Base-by-base conservation (phyloP, 2,797 vertebrate species). In the Syngnathus acus region DNA sequence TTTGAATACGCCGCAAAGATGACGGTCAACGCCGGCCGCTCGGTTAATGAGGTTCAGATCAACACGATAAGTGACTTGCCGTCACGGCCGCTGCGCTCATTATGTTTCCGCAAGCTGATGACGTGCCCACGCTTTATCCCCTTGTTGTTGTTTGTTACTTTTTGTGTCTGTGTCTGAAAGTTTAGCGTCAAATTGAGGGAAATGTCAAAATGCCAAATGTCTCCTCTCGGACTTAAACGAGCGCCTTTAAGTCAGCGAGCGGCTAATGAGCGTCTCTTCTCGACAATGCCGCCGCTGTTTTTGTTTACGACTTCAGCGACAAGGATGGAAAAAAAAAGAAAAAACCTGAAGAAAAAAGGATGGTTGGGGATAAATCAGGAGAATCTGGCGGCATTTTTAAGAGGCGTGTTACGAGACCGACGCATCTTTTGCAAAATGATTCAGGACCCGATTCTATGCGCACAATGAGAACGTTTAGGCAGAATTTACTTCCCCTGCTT, bases 171-270 rank as follows among this genome's bases (percentile, higher is more conserved):
- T 14, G 53, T 32, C 4, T 61, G 13, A 62, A 45, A 26, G 40
- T 61, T 21, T 11, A 37, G 47, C 39, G 5, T 14, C 14, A 59
- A 64, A 65, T 54, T n/a, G 63, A 65, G 37, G 50, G 10, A 65
- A 65, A 65, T 39, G 47, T 50, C 47, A 65, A 40, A 65, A 65
- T 53, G 63, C 50, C 48, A 65, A 65, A 65, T 65, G 63, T 65
- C 63, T 50, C 45, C 47, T 65, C 37, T 32, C 9, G 63, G 63
- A 65, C 47, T 50, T 39, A 50, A 50, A 53, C 48, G 47, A 65
- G 45, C 11, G 21, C 43, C 62, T 63, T 61, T 42, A 61, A 61
- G 59, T 63, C 42, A 63, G 43, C 62, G 7, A 37, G 62, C 26
- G 47, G 48, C 48, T 65, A 65, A 65, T 65, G 63, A 65, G 63